These are phyloP conservation scores for Oncopeltus fasciatus DNA, from an alignment of 1,140 invertebrate species.

Conservation along the genomic window DNA sequence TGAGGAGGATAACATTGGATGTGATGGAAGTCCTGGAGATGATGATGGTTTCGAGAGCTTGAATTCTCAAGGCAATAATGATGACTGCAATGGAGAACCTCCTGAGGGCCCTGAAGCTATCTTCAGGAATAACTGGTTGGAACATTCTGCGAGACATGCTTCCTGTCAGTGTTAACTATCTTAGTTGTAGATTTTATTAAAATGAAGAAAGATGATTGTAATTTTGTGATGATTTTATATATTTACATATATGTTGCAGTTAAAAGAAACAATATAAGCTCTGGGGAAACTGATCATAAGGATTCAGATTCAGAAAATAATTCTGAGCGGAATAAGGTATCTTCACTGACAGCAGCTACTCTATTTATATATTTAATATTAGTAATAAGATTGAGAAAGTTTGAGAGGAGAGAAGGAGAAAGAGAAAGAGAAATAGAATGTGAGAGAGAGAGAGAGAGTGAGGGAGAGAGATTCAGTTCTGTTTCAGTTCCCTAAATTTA, in stretches of 20 bases:
- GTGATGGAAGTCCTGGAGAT: slow-evolving; percentile 29
- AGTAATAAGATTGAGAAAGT: too few species aligned
- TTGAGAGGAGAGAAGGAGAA: too few species aligned
- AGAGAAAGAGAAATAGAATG: too few species aligned
- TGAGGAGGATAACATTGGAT: background rate
- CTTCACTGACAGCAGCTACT: too few species aligned
- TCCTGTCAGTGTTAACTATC: slow-evolving; percentile 9
- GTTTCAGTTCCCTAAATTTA: too few species aligned
- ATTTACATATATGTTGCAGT: too few species aligned
- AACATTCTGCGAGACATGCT: slow-evolving; percentile 11
- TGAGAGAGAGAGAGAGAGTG: too few species aligned
- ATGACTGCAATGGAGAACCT: slow-evolving; percentile 33
- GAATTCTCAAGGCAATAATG: slow-evolving; percentile 59
- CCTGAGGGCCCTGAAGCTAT: slow-evolving; percentile 21
- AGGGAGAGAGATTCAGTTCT: too few species aligned
- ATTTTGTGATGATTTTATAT: too few species aligned
- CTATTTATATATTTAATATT: too few species aligned
- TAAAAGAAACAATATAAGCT: slow-evolving; percentile 11
- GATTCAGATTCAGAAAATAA: slow-evolving; percentile 23
- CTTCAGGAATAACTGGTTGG: slow-evolving; percentile 31
- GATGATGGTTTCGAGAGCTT: slow-evolving; percentile 76
- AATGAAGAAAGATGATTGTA: too few species aligned
- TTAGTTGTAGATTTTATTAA: too few species aligned
- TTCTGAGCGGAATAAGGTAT: background rate
- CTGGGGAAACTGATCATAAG: slow-evolving; percentile 24